Base-by-base conservation (phyloP, 2,797 vertebrate species). In the Mormyrus proboscirostris region DNA sequence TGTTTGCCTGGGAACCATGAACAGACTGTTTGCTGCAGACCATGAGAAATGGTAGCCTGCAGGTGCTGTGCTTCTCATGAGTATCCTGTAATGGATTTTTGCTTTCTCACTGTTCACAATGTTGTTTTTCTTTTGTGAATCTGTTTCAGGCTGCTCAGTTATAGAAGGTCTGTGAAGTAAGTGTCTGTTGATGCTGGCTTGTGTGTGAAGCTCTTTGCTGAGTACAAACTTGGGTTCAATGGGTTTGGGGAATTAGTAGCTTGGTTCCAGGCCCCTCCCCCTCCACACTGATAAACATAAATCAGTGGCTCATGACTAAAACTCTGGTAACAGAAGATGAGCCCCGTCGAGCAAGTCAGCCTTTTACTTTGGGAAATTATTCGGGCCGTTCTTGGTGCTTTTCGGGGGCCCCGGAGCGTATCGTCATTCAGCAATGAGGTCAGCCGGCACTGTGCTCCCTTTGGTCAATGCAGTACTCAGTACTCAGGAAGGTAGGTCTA, bases 161-260 rank as follows among this genome's bases (percentile, higher is more conserved):
- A 99, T 97, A 98, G 99, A 96, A 99, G 99, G 96, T 99, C 99
- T 89, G 97, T 99, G 94, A 99, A 98, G 99, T 99, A 98, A 99
- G 51, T 87, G 85, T 59, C 29, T 59, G 53, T 9, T 10, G 25
- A 33, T 22, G 95, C 94, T 95, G 92, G 94, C 44, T n/a, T 44
- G 38, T 89, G 53, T 76, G 38, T 53, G n/a, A 33, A 25, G 55
- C 57, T n/a, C 16, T 62, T 57, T 41, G 85, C 22, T 38, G 65
- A 16, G 29, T 38, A 38, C 33, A 73, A 73, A 73, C 41, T 65
- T 19, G 22, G 57, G 33, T 59, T 86, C 22, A 12, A 3, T 51
- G 86, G 47, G 22, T 33, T 84, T 16, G 55, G 41, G 93, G 55
- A 89, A 83, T 89, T 62, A 33, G 84, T 7, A 85, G 85, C 5